phyloP scores from a whole-genome alignment of 2,113 vertebrate genomes.

The Pelmatolapia mariae region DNA sequence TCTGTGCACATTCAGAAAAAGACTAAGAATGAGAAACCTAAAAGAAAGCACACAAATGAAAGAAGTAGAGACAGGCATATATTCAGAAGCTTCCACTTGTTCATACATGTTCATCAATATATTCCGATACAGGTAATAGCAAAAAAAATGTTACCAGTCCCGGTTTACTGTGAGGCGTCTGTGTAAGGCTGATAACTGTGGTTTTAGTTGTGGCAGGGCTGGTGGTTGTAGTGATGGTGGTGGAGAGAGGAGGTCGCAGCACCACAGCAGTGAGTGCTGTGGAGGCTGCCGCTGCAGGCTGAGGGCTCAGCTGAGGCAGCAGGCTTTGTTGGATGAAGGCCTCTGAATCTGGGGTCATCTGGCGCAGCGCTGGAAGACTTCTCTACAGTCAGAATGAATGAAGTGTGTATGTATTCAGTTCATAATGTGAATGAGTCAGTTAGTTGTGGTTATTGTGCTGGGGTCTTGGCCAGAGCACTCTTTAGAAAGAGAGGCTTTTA shows the following conservation, averaged over 20 bases:
- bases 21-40: background rate
- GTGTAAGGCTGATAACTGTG: slow-evolving; percentile 85
- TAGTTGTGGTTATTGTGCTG: background rate
- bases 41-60: background rate
- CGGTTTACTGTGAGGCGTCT: slow-evolving; percentile 80
- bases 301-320: slow-evolving; percentile 75
- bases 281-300: slow-evolving; percentile 62
- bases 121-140: background rate
- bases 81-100: background rate
- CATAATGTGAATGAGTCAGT: background rate
- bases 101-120: background rate
- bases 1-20: slow-evolving; percentile 57
- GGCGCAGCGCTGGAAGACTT: slow-evolving; percentile 92
- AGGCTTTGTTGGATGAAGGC: slow-evolving; percentile 96
- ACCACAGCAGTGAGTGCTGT: slow-evolving; percentile 80
- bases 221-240: slow-evolving; percentile 51
- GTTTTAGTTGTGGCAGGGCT: slow-evolving; percentile 54
- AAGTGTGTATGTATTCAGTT: background rate
- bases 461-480: background rate
- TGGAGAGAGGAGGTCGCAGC: slow-evolving; percentile 79
- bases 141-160: slow-evolving; percentile 68
- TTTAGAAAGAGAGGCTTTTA: background rate
- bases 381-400: slow-evolving; percentile 66
- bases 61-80: background rate
- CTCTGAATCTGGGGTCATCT: slow-evolving; percentile 88